Base-by-base conservation (phyloP, 1,140 invertebrate genomes). In the Oryzaephilus surinamensis region DNA sequence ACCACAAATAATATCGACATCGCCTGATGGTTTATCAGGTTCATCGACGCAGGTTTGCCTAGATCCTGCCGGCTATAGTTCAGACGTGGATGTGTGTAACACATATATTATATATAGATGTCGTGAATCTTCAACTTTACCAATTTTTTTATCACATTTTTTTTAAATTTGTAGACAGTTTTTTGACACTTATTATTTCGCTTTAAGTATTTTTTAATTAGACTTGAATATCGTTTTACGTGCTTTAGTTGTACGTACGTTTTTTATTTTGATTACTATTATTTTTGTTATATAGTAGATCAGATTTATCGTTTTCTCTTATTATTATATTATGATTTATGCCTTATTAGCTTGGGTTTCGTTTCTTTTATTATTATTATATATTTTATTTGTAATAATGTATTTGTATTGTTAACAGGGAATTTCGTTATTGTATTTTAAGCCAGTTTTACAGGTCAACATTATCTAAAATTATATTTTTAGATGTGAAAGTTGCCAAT, bases 41-140 rank as follows among this genome's bases (percentile, higher is more conserved):
- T 70, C 70, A 57, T 68, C 70, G 60, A 73, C 75, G 55, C 76
- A 79, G 66, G 80, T 85, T 70, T 81, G 80, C 73, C 73, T 78
- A 57, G 76, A 78, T 57, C 73, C 74, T 68, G 43, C 69, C 71
- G 54, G 68, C 69, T 52, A 63, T 61, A 63, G 52, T 51, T 60
- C 60, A 45, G 76, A 78, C 57, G 75, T 78, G 51, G 76, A 78
- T 70, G 76, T 77, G 74, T 64, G 71, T 67, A 67, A 60, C 58
- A 55, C 57, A 50, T 32, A 40, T 32, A 41, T 28, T 32, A 45
- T n/a, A 32, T 50, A 46, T 55, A 13, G 38, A 45, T 57, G 45
- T 50, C 45, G 43, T 54, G 21, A 28, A 41, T 21, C 38, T 44
- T 30, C 17, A 32, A 32, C n/a, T n/a, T n/a, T n/a, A n/a, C 26